A percentile compares a stretch with the other conserved stretches of the same genome.
phyloP scores from a whole-genome alignment of 1,140 invertebrate genomes.

The Meloidogyne chitwoodi region DNA sequence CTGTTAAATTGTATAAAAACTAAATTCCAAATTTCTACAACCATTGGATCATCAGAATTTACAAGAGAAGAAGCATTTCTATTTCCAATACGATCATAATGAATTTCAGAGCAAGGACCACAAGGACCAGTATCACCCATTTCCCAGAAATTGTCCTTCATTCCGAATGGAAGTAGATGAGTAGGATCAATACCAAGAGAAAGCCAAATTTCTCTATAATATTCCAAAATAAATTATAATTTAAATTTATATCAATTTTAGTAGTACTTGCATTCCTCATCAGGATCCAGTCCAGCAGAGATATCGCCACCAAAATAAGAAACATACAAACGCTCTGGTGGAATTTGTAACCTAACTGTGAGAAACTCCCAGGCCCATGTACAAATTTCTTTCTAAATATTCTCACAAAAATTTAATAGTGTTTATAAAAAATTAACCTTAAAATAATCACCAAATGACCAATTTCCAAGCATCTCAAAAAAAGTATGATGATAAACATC shows the following conservation, averaged over 20 bases:
- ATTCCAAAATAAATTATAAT: background rate
- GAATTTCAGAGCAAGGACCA: conserved; percentile 96
- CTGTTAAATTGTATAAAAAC: conserved; percentile 97
- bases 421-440: conserved; percentile 67
- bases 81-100: conserved; percentile 81
- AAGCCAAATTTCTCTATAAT: conserved; percentile 69
- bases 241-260: background rate
- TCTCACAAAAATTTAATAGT: background rate
- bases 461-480: conserved; percentile 99
- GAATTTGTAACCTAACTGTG: conserved; percentile 73
- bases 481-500: conserved; percentile 99
- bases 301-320: conserved; percentile 95
- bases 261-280: conserved; percentile 76
- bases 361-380: conserved; percentile 94
- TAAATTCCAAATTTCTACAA: conserved; percentile 98
- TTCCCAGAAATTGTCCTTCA: conserved; percentile 99
- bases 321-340: conserved; percentile 84
- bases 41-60: conserved; percentile 97
- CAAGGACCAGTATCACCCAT: conserved; percentile 99
- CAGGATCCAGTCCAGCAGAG: conserved; percentile 77
- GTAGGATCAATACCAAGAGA: conserved; percentile 70
- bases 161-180: conserved; percentile 83
- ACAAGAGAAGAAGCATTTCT: conserved; percentile 84
- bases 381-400: conserved; percentile 80
- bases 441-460: conserved; percentile 99